Conservation (phyloP, 1,140 invertebrate genomes). For the Orchesella cincta region DNA sequence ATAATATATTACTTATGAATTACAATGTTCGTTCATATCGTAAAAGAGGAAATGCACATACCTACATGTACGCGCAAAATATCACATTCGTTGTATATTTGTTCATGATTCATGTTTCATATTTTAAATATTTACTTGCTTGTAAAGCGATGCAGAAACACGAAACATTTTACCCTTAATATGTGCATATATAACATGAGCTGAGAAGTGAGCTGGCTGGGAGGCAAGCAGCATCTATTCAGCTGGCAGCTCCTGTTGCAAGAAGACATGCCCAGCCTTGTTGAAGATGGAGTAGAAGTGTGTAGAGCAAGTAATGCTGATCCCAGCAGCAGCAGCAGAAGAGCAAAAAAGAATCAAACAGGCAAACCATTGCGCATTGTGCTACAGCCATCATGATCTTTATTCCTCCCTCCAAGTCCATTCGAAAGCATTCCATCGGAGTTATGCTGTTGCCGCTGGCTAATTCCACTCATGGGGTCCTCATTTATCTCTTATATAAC, state of each 20-base stretch:
- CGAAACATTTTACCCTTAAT: not conserved
- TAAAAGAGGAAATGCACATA: too few species aligned
- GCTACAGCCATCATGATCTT: not conserved
- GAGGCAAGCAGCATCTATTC: not conserved
- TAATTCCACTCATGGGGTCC: slow-evolving; percentile 17
- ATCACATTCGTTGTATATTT: not conserved
- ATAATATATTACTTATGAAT: too few species aligned
- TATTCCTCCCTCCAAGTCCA: slow-evolving; percentile 7
- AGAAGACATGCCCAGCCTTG: not conserved
- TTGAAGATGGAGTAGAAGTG: not conserved
- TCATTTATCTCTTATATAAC: slow-evolving; percentile 9
- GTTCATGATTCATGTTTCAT: not conserved
- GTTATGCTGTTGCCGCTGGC: slow-evolving; percentile 8
- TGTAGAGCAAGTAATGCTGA: not conserved
- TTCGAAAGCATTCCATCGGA: not conserved
- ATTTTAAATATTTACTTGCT: not conserved
- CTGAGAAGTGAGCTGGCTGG: not conserved
- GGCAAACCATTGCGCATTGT: not conserved
- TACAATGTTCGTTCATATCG: too few species aligned
- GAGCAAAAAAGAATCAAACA: not conserved
- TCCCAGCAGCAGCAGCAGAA: not conserved
- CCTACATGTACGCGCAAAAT: not conserved
- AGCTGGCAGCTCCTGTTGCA: not conserved
- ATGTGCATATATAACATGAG: not conserved
- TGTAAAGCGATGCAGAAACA: too few species aligned